phyloP scores from a whole-genome alignment of 2,888 invertebrate species.

The Melieria crassipennis region DNA sequence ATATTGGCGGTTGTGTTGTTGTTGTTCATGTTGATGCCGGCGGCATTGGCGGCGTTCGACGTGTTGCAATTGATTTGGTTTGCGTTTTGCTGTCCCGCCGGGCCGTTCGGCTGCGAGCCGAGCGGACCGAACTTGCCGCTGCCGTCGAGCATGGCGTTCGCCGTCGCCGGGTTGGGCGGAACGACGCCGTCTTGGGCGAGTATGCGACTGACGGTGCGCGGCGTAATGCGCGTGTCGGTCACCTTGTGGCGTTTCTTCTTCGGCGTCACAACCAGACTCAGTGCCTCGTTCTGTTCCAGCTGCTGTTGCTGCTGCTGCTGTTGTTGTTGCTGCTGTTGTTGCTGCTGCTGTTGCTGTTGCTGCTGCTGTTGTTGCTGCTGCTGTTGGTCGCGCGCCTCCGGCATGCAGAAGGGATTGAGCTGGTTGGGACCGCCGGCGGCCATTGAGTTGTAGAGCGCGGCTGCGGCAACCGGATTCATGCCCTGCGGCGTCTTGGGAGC shows the following conservation, averaged over 20 bases:
- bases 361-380: conserved; percentile 77
- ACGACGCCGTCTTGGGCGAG: conserved; percentile 83
- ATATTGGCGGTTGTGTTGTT: conserved; percentile 37
- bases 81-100: conserved; percentile 64
- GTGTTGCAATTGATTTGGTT: conserved; percentile 52
- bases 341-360: conserved; percentile 72
- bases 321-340: conserved; percentile 68
- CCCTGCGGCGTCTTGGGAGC: conserved; percentile 81
- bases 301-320: conserved; percentile 69
- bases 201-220: conserved; percentile 87
- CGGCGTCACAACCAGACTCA: conserved; percentile 92
- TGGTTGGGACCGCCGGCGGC: conserved; percentile 67
- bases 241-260: conserved; percentile 98
- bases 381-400: conserved; percentile 71
- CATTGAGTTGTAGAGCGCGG: conserved; percentile 75
- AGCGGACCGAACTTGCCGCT: conserved; percentile 34
- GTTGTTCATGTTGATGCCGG: conserved; percentile 26
- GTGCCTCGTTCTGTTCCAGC: conserved; percentile 92
- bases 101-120: conserved; percentile 48
- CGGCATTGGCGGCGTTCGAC: conserved; percentile 47
- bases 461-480: conserved; percentile 68
- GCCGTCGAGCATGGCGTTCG: conserved; percentile 36
- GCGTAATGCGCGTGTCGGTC: conserved; percentile 92
- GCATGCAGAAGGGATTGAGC: conserved; percentile 70
- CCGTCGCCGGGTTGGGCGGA: conserved; percentile 68